These are phyloP conservation scores for Rhagoletis zephyria DNA, from an alignment of 1,140 invertebrate species.

Conservation along the genomic window DNA sequence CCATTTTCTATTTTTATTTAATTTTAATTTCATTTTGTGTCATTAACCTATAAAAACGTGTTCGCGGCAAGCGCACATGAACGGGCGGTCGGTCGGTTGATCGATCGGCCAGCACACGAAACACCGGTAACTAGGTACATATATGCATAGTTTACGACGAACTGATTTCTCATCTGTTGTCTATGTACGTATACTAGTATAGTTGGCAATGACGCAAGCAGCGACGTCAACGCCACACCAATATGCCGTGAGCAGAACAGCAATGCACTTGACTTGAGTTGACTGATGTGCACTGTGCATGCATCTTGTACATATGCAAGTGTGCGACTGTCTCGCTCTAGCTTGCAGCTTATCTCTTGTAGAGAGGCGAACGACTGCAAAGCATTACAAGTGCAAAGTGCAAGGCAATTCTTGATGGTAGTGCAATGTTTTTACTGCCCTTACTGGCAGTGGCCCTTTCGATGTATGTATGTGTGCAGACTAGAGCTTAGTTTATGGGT, in stretches of 20 bases:
- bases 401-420: constrained; percentile 30
- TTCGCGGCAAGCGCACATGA: constrained; percentile 38
- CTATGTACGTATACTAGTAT: neutral
- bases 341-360: neutral
- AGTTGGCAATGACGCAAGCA: constrained; percentile 36
- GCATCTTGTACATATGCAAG: too few relatives aligned
- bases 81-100: neutral
- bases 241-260: neutral
- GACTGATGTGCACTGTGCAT: neutral
- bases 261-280: constrained; percentile 51
- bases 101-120: constrained; percentile 9
- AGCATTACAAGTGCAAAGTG: constrained; percentile 43
- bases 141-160: neutral
- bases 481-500: neutral
- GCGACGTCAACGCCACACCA: constrained; percentile 10
- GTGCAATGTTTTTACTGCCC: neutral
- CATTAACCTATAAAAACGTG: constrained; percentile 52
- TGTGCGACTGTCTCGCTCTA: neutral
- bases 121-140: neutral
- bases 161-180: constrained; percentile 21
- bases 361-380: neutral
- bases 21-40: constrained; percentile 50
- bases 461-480: neutral
- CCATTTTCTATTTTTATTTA: constrained; percentile 47
- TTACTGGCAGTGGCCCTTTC: constrained; percentile 36